Evolutionary conservation across 2,888 invertebrate genomes (phyloP), one percentile per base, ranked within the genome.

Genomic region (Cancer borealis): DNA sequence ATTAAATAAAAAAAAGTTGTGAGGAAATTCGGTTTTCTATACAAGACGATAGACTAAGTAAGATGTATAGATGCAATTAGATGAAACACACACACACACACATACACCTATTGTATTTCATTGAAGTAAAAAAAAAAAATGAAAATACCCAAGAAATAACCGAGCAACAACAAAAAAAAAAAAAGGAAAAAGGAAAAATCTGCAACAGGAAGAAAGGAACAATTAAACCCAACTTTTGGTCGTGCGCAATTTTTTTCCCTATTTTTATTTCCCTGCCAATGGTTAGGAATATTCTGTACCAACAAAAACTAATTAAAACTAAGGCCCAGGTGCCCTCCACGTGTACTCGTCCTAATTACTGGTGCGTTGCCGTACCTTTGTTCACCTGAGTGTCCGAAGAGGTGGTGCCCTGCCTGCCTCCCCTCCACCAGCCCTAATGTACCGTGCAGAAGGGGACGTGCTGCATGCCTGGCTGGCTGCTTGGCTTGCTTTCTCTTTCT

Each of bases 361-460:
- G 84, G 39, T 39, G 84, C 84, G 84, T 84, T 84, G 84, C 84
- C 30, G 84, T 84, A 84, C 84, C 84, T 84, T 84, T 84, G 84
- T 84, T 84, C 84, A 84, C 84, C 84, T 84, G 84, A 84, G 84
- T 84, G 84, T 84, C 84, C 84, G 84, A 84, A 26, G 84, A 39
- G 84, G 84, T 84, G 39, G 84, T 84, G 84, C 26, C 39, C 39
- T 12, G 30, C 10, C 39, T 84, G 39, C 54, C 54, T 54, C 54
- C 54, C 54, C 54, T 14, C 54, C 54, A 54, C 54, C 54, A 54
- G 54, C 14, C 54, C 54, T 54, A 54, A 14, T 54, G 54, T 54
- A 54, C 10, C 54, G 54, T 54, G 73, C 6, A n/a, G 73, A 10
- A n/a, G 26, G 21, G 73, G 73, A 0, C n/a, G 60, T 79, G 10